Evolutionary conservation across 2,888 invertebrate genomes (phyloP).

Genomic region (Cataglyphis albicans): DNA sequence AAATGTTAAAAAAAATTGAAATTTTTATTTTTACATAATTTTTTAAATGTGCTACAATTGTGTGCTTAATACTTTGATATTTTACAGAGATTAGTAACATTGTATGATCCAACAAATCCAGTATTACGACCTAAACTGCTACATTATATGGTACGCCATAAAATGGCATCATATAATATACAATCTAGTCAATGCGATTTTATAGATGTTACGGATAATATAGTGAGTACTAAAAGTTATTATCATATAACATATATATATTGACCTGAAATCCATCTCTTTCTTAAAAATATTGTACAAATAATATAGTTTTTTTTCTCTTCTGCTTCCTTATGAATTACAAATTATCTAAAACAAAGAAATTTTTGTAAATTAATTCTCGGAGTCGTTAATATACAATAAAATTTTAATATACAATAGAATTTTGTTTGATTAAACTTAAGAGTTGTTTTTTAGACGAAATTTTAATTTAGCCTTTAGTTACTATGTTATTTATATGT

Average conservation of each 20-base stretch:
- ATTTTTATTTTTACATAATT: neutral
- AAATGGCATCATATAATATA: constrained; percentile 85
- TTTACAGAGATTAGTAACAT: constrained; percentile 86
- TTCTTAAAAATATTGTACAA: neutral
- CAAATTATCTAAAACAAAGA: neutral
- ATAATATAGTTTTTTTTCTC: too few relatives aligned
- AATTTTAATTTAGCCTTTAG: neutral
- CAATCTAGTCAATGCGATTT: constrained; percentile 87
- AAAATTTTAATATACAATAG: neutral
- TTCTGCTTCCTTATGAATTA: neutral
- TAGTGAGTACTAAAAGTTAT: constrained; percentile 72
- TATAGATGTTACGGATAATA: constrained; percentile 84
- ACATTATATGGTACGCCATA: constrained; percentile 82
- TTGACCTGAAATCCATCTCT: too few relatives aligned
- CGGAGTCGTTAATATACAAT: neutral
- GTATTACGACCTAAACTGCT: constrained; percentile 86
- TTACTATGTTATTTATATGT: neutral
- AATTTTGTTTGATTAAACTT: neutral
- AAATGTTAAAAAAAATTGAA: neutral
- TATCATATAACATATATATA: neutral
- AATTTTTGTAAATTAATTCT: neutral
- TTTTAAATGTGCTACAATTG: neutral
- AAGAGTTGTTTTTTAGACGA: neutral
- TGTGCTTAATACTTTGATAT: constrained; percentile 1
- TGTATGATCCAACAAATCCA: constrained; percentile 89